Percentiles rank a stretch among this genome's conserved stretches.
phyloP scores from a whole-genome alignment of 2,113 vertebrate genomes.

The Illadopsis cleaveri region DNA sequence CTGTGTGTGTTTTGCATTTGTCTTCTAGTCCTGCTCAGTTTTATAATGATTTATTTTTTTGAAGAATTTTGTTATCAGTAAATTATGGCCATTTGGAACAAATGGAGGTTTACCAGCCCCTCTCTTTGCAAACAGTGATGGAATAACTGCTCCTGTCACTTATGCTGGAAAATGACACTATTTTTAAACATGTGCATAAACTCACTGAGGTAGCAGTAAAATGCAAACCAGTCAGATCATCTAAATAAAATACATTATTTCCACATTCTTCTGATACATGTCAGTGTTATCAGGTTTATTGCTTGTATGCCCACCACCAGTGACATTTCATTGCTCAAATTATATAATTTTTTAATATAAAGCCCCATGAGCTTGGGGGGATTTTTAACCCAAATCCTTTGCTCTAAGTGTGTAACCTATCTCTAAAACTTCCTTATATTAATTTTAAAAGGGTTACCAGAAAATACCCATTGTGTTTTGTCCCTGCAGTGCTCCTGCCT shows the following conservation, averaged over 20 bases:
- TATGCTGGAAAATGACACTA: neutral
- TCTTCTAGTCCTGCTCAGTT: neutral
- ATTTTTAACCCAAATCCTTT: neutral
- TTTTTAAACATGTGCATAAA: neutral
- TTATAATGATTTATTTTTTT: neutral
- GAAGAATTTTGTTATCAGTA: neutral
- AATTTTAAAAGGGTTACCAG: neutral
- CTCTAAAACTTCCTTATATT: neutral
- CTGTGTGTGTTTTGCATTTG: neutral
- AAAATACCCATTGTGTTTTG: neutral
- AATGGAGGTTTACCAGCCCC: neutral
- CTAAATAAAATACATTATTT: neutral
- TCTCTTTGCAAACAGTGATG: neutral
- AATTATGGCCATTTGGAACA: neutral
- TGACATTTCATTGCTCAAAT: neutral
- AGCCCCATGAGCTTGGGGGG: neutral
- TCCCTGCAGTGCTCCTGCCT: conserved; percentile 1
- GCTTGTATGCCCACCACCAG: neutral
- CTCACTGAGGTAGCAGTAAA: neutral
- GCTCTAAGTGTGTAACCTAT: neutral
- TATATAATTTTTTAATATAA: neutral
- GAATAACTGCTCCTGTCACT: neutral
- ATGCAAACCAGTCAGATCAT: neutral
- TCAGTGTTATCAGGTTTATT: neutral
- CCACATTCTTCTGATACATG: neutral